phyloP scores from a whole-genome alignment of 1,140 invertebrate species.

The Gonatopus flavifemur region DNA sequence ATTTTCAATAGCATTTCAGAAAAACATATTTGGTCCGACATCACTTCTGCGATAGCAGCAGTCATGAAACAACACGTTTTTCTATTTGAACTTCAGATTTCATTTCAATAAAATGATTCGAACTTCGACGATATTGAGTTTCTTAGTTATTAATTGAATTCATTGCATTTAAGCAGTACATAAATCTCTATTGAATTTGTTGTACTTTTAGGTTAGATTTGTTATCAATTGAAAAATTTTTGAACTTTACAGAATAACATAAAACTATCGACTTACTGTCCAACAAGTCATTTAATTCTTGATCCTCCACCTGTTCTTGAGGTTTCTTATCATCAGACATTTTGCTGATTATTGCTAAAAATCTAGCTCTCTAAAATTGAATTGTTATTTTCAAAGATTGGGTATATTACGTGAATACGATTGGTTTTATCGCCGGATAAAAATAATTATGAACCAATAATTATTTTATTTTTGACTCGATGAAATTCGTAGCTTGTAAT shows the following conservation, averaged over 20 bases:
- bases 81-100: not conserved
- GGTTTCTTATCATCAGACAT: slow-evolving; percentile 45
- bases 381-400: too few species aligned
- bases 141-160: not conserved
- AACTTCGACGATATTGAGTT: not conserved
- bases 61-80: not conserved
- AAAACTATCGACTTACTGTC: slow-evolving; percentile 49
- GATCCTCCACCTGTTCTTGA: slow-evolving; percentile 34
- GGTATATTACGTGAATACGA: too few species aligned
- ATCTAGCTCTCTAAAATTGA: too few species aligned
- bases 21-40: slow-evolving; percentile 10
- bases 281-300: slow-evolving; percentile 55
- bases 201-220: slow-evolving; percentile 13
- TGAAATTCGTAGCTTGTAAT: too few species aligned
- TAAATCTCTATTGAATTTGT: not conserved
- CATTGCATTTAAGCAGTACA: not conserved
- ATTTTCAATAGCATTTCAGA: not conserved
- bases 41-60: not conserved
- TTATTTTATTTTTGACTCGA: too few species aligned
- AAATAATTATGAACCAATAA: too few species aligned
- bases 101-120: not conserved
- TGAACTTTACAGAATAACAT: not conserved
- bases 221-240: not conserved
- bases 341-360: too few species aligned
- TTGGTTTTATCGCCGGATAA: too few species aligned